phyloP scores from a whole-genome alignment of 2,113 vertebrate species.

The Vireo altiloquus region DNA sequence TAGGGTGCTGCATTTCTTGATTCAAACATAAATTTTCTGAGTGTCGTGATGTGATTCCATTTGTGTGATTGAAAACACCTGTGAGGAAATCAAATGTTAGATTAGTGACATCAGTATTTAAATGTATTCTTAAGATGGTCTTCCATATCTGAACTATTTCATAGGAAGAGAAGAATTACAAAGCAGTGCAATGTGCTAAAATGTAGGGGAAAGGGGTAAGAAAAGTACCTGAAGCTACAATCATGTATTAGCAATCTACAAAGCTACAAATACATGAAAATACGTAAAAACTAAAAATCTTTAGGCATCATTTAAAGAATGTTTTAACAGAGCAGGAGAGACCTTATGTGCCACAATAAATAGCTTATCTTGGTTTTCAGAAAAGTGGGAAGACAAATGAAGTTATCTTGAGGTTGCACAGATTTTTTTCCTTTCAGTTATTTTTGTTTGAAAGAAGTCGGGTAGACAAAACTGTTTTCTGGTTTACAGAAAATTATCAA shows the following conservation, averaged over 20 bases:
- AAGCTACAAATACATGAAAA: not conserved
- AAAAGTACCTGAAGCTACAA: not conserved
- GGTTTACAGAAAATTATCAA: not conserved
- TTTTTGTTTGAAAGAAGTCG: not conserved
- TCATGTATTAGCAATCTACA: not conserved
- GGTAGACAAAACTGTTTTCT: not conserved
- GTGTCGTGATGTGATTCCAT: not conserved
- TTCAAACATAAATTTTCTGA: not conserved
- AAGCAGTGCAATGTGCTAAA: not conserved
- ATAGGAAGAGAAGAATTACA: not conserved
- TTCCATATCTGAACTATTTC: not conserved
- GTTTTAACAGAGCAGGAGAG: not conserved
- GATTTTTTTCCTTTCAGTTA: not conserved
- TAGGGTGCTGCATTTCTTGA: not conserved
- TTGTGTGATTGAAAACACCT: not conserved
- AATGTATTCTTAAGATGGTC: not conserved
- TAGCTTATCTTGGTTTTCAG: not conserved
- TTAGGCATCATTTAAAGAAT: not conserved
- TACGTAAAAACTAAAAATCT: not conserved
- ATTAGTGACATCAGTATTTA: not conserved
- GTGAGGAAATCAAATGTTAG: not conserved
- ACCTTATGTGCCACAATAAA: not conserved
- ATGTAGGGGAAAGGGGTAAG: fast-evolving
- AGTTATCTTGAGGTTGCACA: not conserved
- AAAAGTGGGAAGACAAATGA: not conserved